Evolutionary conservation across 2,113 vertebrate genomes (phyloP), one percentile per base, ranked within the genome.

Genomic region (Grus americana): DNA sequence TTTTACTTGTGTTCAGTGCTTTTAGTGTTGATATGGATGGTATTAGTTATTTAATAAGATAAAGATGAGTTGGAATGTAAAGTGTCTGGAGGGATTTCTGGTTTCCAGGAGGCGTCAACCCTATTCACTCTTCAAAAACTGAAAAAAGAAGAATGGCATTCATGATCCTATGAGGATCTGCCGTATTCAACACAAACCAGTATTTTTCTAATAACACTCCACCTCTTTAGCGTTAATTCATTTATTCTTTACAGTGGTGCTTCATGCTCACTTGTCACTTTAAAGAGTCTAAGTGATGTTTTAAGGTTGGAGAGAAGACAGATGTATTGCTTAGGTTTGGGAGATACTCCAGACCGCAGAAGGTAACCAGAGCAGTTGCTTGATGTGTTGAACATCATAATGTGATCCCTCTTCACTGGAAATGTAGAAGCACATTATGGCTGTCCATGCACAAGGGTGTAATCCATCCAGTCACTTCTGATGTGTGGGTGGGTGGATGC

Each of bases 81-180:
- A 3, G 1, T 34, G 70, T 84, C 90, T 85, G 66, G 34, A 68
- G 93, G 93, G 91, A 95, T 85, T 97, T 96, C 57, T 95, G 49
- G 71, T 80, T 96, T 96, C 90, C 90, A 87, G 84, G 70, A 95
- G 89, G 17, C 4, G 0, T 83, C 78, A 88, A n/a, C 40, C 0
- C 1, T 57, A n/a, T 52, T 74, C 38, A 67, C 5, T 81, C n/a
- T 50, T 96, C 42, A 68, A 78, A 78, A 85, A 94, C 0, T 57
- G 54, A n/a, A 59, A 59, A 63, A 90, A 65, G 42, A 74, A 85
- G 5, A 70, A 79, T 63, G 8, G 49, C 30, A 67, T 74, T 71
- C 54, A 24, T 70, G 65, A 66, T 80, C 16, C 79, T 80, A 1
- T 54, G 84, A 92, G 59, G 76, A 84, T 74, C 83, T 72, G 46